Base-by-base conservation (phyloP, 2,113 vertebrate species). In the Pyrgilauda ruficollis region DNA sequence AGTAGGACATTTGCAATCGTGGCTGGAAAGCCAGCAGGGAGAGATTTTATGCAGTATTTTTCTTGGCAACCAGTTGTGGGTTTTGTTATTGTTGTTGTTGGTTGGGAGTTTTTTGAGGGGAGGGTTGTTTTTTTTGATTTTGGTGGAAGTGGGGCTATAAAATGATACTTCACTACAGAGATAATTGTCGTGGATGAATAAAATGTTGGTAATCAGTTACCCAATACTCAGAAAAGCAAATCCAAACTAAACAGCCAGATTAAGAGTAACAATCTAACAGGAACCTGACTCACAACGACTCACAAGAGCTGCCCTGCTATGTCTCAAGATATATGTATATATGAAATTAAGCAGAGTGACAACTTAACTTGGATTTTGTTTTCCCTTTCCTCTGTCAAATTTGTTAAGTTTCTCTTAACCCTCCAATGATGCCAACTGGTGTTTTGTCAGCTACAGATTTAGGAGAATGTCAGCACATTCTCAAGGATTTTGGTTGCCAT, bases 401-500 rank as follows among this genome's bases (percentile, higher is more conserved):
- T 90, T 89, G 74, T 89, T 83, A 74, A 83, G 31, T 90, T 96
- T 80, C 72, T 81, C 82, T 92, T 93, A 96, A 94, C 88, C 93
- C 79, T 84, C 87, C 75, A 70, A 7, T 90, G 75, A 28, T 93
- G 68, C 93, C 95, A 94, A 93, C 79, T 96, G 87, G 59, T 91
- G 92, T 93, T 96, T 92, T 96, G 82, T 93, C 95, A 96, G 87
- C 59, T 77, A 85, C 44, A 79, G 43, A 92, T 95, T 93, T 90
- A 72, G 55, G 79, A 80, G 75, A 90, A 93, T 88, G 63, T 80
- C 82, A 95, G 90, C 55, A 80, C 52, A 43, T 93, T 78, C 75
- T 90, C 3, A 13, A 67, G 92, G 78, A 76, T 90, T 90, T 86
- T 75, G 15, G 85, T 96, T 96, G 79, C 90, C 85, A 96, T 92